Conservation (phyloP, 2,113 vertebrate genomes). For the Ciconia maguari region DNA sequence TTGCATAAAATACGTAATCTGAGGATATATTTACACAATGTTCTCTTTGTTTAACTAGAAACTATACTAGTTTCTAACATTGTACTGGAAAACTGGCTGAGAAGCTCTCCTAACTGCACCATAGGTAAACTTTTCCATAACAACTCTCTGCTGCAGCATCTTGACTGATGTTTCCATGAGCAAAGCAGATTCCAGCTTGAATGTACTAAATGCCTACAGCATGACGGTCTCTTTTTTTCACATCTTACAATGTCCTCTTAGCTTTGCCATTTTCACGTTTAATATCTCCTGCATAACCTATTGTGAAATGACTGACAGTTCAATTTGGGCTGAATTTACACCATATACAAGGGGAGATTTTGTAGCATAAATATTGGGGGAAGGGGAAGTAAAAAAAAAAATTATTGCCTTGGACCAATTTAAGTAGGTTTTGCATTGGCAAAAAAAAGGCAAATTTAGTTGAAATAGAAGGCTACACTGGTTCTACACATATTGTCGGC, state of each 20-base stretch:
- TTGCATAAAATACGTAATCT: conserved; percentile 24
- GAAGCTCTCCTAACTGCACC: not conserved
- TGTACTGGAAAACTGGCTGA: not conserved
- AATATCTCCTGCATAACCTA: not conserved
- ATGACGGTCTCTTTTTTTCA: not conserved
- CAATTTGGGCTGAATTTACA: not conserved
- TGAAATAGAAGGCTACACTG: not conserved
- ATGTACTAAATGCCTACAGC: not conserved
- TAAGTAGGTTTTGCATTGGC: not conserved
- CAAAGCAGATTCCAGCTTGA: not conserved
- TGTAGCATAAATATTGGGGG: not conserved
- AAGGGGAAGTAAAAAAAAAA: not conserved
- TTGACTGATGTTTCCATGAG: not conserved
- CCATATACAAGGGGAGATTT: not conserved
- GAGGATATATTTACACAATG: not conserved
- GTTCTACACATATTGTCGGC: not conserved
- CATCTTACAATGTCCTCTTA: not conserved
- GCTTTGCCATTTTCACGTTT: not conserved
- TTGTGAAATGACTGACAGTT: not conserved
- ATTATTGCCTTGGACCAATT: not conserved
- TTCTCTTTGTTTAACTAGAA: not conserved
- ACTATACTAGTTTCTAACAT: not conserved
- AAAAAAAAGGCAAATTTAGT: not conserved
- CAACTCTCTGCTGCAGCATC: not conserved
- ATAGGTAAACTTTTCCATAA: not conserved